These are phyloP conservation scores for Clostera curtula DNA, from an alignment of 2,888 invertebrate genomes.

Conservation along the genomic window DNA sequence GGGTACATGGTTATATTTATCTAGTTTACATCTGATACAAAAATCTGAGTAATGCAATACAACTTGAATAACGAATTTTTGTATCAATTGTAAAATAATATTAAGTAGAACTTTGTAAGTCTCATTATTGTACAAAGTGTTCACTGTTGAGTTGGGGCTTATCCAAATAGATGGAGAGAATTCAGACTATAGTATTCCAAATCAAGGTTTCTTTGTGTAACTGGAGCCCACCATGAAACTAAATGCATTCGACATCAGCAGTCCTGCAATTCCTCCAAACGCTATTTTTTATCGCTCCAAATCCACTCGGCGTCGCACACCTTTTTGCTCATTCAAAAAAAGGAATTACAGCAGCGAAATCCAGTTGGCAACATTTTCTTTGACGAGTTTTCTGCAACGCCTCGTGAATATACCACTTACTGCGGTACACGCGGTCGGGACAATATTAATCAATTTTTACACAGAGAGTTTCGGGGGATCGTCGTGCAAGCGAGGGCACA, in stretches of 20 bases:
- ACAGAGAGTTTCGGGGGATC: slow-evolving; percentile 50
- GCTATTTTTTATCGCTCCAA: slow-evolving; percentile 41
- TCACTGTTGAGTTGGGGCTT: too few relatives aligned
- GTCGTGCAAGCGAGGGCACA: slow-evolving; percentile 42
- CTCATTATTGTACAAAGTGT: too few relatives aligned
- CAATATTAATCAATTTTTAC: slow-evolving; percentile 68
- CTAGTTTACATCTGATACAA: too few relatives aligned
- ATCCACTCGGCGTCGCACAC: slow-evolving; percentile 36
- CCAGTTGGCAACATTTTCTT: slow-evolving; percentile 44
- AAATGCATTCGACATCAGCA: slow-evolving; percentile 34
- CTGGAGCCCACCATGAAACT: slow-evolving; percentile 24
- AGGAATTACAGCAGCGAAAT: slow-evolving; percentile 34
- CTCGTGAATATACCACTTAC: slow-evolving; percentile 47
- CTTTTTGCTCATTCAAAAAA: slow-evolving; percentile 35
- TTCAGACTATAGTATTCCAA: too few relatives aligned
- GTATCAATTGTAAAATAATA: too few relatives aligned
- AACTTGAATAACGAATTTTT: too few relatives aligned
- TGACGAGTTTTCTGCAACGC: slow-evolving; percentile 36
- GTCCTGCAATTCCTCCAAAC: slow-evolving; percentile 39
- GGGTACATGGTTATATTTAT: too few relatives aligned
- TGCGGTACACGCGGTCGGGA: slow-evolving; percentile 43
- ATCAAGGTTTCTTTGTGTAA: slow-evolving; percentile 16
- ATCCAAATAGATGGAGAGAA: too few relatives aligned
- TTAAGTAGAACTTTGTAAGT: too few relatives aligned
- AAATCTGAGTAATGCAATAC: too few relatives aligned